Evolutionary conservation across 2,113 vertebrate genomes (phyloP), one percentile per base, ranked within the genome.

Genomic region (Pollimyrus isidori): DNA sequence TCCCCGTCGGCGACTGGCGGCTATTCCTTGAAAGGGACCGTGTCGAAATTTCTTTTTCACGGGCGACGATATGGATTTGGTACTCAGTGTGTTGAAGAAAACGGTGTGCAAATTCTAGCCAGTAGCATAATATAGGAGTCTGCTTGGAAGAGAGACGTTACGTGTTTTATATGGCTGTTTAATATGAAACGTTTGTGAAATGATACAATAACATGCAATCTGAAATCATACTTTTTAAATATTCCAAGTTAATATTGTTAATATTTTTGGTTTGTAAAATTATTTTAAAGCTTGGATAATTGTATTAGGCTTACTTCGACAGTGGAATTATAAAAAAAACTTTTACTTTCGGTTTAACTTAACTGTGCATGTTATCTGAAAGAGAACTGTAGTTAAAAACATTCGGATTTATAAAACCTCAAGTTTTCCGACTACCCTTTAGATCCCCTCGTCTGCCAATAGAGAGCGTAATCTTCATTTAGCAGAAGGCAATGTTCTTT

Each of bases 381-480:
- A 17, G 26, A 87, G 30, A 88, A 19, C 23, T 73, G 23, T n/a
- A 46, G 58, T 69, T 65, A 26, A 56, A 45, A 30, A 26, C 26
- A 10, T 26, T 87, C 30, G 13, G 17, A 7, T 87, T 52, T 87
- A 15, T 83, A 83, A 45, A 83, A 83, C 0, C 35, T 5, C 73
- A 93, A 94, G 93, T 93, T 91, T 90, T 92, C 92, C 92, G 89
- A 91, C 88, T 91, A 86, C 30, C 82, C 88, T 92, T 90, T 92
- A 92, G 93, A 30, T 95, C 92, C 94, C 93, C 65, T 89, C 86
- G 85, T 90, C 93, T 92, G 94, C 96, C 96, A 95, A 96, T 93
- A 97, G 95, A 94, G 96, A 95, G 95, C 96, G 96, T 93, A 93
- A 88, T 87, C n/a, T 35, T 88, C 69, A 90, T 82, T 87, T 82